Base-by-base conservation (phyloP, 2,888 invertebrate species). In the Lysandra bellargus region DNA sequence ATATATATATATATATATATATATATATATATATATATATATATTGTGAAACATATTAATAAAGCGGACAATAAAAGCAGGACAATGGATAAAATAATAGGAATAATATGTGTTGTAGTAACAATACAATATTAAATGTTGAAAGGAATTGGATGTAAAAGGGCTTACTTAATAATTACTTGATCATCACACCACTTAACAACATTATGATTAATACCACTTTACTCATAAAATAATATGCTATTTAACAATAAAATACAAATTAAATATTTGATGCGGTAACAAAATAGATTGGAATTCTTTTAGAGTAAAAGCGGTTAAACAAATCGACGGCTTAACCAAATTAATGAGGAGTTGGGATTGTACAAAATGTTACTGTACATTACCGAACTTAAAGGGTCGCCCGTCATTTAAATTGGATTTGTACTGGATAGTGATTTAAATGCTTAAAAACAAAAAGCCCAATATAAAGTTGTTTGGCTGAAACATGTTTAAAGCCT, bases 261-360 rank as follows among this genome's bases (percentile, higher is more conserved):
- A 64, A 64, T 30, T 44, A 74, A 44, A 74, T 74, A 9, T 74
- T 74, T 44, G 37, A 74, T 44, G 49, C 30, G 17, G 49, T 53
- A 76, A 53, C 53, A 30, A 44, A 49, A 33, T 33, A 76, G 49
- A 76, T 76, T 76, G 17, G 53, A 76, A 76, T 76, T 53, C 30
- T 76, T 76, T 76, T 76, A 57, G 57, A 17, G 30, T 76, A 57
- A 33, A 33, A 76, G 76, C 76, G 76, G 76, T 76, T 57, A 57
- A 76, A 76, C 76, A 76, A 76, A 76, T 53, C 76, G 76, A 53
- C 57, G 76, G 76, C 53, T 76, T 76, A 75, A 53, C 76, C 49
- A 76, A 76, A 76, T 76, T 53, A 76, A 57, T 76, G 76, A 57
- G 76, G 30, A 33, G 76, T 76, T 53, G 12, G 76, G 76, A 76